A percentile compares a stretch with the other conserved stretches of the same genome.
Evolutionary conservation across 2,888 invertebrate genomes (phyloP).

Genomic region (Cephonodes hylas): DNA sequence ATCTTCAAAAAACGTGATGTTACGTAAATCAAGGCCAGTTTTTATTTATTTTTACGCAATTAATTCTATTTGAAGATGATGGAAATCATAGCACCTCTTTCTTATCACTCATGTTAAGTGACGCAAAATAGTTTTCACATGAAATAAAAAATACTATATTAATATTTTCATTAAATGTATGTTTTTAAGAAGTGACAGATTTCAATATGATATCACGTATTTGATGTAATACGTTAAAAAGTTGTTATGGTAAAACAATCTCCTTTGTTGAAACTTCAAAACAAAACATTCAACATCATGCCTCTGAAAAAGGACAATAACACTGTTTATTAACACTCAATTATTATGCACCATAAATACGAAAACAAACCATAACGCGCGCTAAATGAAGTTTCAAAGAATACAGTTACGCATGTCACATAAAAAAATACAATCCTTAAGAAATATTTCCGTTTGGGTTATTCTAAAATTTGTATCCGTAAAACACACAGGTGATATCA

Average conservation of each 20-base stretch:
- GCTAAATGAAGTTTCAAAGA: not conserved
- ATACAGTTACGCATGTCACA: not conserved
- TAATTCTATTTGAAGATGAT: not conserved
- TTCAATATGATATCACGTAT: no score
- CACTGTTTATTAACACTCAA: not conserved
- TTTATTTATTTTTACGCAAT: not conserved
- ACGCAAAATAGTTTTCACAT: no score
- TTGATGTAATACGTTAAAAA: no score
- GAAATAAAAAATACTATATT: no score
- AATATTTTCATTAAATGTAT: not conserved
- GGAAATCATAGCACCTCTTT: not conserved
- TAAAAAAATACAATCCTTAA: not conserved
- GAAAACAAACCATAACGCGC: not conserved
- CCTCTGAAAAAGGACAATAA: no score
- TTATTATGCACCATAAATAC: not conserved
- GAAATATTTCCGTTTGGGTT: not conserved
- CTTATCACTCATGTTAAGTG: not conserved
- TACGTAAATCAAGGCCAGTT: not conserved
- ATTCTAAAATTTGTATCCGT: not conserved
- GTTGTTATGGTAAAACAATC: no score
- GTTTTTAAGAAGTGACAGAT: no score
- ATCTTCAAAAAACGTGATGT: not conserved
- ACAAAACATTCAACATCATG: no score
- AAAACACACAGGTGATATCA: constrained; percentile 28
- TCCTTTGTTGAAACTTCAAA: no score